These are phyloP conservation scores for Danaus plexippus DNA, from an alignment of 1,140 invertebrate species.

Conservation along the genomic window DNA sequence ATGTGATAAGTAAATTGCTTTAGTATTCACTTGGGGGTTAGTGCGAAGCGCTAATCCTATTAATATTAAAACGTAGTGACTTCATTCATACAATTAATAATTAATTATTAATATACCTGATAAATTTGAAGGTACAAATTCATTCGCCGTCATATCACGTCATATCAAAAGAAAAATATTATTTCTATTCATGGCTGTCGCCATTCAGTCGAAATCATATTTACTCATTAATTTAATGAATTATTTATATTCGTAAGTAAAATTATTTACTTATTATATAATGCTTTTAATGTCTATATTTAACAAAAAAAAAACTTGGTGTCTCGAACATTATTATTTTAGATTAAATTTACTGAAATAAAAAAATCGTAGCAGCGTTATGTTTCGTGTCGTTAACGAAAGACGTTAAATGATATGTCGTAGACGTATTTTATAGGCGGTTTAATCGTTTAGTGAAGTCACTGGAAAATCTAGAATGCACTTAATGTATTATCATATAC, in stretches of 20 bases:
- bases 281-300: slow-evolving; percentile 23
- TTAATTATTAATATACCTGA: slow-evolving; percentile 3
- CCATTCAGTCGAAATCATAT: slow-evolving; percentile 9
- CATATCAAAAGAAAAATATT: slow-evolving; percentile 45
- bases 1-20: slow-evolving; percentile 8
- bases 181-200: slow-evolving; percentile 14
- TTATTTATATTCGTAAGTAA: background rate
- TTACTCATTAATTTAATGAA: slow-evolving; percentile 10
- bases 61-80: slow-evolving; percentile 2
- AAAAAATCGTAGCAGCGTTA: no score
- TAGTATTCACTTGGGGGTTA: slow-evolving; percentile 16
- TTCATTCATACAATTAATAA: slow-evolving; percentile 8
- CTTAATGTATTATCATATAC: slow-evolving; percentile 36
- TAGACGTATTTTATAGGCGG: slow-evolving; percentile 26
- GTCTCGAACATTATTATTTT: no score
- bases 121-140: slow-evolving; percentile 50
- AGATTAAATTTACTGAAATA: no score
- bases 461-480: slow-evolving; percentile 53
- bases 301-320: no score
- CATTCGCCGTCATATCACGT: slow-evolving; percentile 58
- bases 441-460: slow-evolving; percentile 42
- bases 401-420: no score
- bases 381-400: no score
- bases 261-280: slow-evolving; percentile 9
- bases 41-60: slow-evolving; percentile 28